These are phyloP conservation scores for Acronicta leporina DNA, from an alignment of 2,888 invertebrate genomes.

Conservation along the genomic window DNA sequence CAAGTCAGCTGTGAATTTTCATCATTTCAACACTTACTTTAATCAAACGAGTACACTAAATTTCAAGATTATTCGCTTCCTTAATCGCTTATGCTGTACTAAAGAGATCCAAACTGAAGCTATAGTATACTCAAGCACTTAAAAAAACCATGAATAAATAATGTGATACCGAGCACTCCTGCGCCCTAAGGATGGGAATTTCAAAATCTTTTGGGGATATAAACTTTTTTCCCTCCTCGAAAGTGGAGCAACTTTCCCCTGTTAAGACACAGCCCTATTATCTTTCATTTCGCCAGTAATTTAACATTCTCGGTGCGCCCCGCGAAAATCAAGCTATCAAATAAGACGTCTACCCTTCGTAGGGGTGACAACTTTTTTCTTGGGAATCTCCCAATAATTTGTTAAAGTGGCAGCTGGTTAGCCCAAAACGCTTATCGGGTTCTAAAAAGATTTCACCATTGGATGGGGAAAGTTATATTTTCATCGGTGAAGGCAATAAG, in stretches of 20 bases:
- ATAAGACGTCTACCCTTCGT: slow-evolving; percentile 79
- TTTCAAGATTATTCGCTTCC: slow-evolving; percentile 43
- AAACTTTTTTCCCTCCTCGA: slow-evolving; percentile 77
- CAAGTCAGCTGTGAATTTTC: background rate
- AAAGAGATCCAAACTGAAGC: slow-evolving; percentile 64
- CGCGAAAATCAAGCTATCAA: slow-evolving; percentile 86
- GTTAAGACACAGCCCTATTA: slow-evolving; percentile 84
- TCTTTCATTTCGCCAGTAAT: slow-evolving; percentile 88
- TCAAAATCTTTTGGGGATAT: slow-evolving; percentile 83
- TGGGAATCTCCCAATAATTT: slow-evolving; percentile 87
- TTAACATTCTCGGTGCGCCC: slow-evolving; percentile 86
- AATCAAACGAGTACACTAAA: slow-evolving; percentile 18
- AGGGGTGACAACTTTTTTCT: slow-evolving; percentile 86
- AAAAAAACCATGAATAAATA: slow-evolving; percentile 84
- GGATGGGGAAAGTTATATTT: slow-evolving; percentile 59
- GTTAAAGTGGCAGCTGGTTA: slow-evolving; percentile 87
- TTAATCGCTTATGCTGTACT: slow-evolving; percentile 56
- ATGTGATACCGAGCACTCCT: slow-evolving; percentile 69
- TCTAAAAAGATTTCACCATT: slow-evolving; percentile 77
- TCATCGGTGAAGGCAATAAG: slow-evolving; percentile 54
- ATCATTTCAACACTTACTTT: background rate
- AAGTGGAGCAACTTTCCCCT: slow-evolving; percentile 76
- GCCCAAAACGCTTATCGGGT: slow-evolving; percentile 85
- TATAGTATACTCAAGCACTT: slow-evolving; percentile 57
- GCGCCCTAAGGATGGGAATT: slow-evolving; percentile 76